phyloP scores from a whole-genome alignment of 2,888 invertebrate species.

The Hirtodrosophila histrioides region DNA sequence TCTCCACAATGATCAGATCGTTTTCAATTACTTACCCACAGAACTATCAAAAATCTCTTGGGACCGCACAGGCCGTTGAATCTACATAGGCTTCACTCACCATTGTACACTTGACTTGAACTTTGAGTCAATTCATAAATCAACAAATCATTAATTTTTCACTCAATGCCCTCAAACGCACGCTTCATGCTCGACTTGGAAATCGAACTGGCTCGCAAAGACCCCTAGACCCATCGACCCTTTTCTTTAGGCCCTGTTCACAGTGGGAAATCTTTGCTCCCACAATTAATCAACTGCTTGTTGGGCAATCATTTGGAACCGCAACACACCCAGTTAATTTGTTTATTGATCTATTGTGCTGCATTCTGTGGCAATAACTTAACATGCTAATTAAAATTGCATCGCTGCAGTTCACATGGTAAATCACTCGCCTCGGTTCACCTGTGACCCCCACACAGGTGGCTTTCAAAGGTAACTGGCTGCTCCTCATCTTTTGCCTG shows the following conservation, averaged over 20 bases:
- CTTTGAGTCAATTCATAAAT: constrained; percentile 82
- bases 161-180: constrained; percentile 37
- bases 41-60: constrained; percentile 38
- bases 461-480: not conserved
- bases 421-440: constrained; percentile 56
- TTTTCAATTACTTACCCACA: constrained; percentile 27
- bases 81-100: constrained; percentile 34
- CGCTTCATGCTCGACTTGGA: constrained; percentile 38
- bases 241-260: constrained; percentile 43
- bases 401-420: constrained; percentile 56
- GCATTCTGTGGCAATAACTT: constrained; percentile 51
- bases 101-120: constrained; percentile 82
- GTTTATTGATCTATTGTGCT: constrained; percentile 72
- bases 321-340: constrained; percentile 69
- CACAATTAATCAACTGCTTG: constrained; percentile 81
- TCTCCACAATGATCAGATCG: constrained; percentile 25
- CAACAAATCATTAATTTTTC: constrained; percentile 82
- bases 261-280: constrained; percentile 81
- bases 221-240: constrained; percentile 29
- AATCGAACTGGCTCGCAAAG: constrained; percentile 28
- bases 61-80: constrained; percentile 55
- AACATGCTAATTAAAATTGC: constrained; percentile 75
- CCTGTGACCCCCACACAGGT: constrained; percentile 67
- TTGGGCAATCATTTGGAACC: constrained; percentile 70
- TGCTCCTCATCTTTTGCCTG: not conserved